phyloP scores from a whole-genome alignment of 2,113 vertebrate species.

The Archilochus colubris region DNA sequence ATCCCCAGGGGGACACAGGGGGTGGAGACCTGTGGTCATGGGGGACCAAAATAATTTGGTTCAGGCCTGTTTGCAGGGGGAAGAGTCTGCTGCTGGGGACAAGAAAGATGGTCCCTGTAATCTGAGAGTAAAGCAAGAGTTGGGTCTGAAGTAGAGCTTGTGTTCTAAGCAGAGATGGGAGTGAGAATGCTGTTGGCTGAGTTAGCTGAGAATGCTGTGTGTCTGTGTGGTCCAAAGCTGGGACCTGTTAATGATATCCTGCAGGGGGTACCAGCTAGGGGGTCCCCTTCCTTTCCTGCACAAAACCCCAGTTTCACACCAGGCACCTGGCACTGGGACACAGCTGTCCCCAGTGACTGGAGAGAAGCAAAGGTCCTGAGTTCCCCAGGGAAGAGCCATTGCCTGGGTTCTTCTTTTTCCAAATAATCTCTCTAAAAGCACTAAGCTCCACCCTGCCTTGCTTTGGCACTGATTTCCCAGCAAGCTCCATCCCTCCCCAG shows the following conservation, averaged over 20 bases:
- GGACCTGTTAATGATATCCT: background rate
- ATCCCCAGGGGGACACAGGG: rapidly evolving
- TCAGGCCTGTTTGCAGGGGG: background rate
- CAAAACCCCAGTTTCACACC: background rate
- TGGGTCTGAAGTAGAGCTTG: background rate
- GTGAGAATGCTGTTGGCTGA: background rate
- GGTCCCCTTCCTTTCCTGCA: background rate
- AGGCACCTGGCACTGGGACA: rapidly evolving
- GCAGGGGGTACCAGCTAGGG: background rate
- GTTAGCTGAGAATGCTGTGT: background rate
- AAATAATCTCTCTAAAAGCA: background rate
- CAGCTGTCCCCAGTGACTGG: background rate
- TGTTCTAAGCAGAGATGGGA: background rate
- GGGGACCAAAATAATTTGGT: background rate
- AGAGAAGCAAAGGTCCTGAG: background rate
- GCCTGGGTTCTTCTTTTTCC: background rate
- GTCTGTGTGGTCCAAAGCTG: rapidly evolving
- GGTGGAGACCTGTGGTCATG: rapidly evolving
- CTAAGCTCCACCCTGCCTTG: background rate
- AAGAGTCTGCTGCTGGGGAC: background rate
- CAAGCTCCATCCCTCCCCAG: background rate
- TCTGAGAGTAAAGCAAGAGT: background rate
- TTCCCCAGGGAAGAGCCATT: background rate
- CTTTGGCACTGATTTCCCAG: background rate
- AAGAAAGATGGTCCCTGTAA: background rate